These are phyloP conservation scores for Brachionus paranguensis DNA, from an alignment of 1,140 invertebrate genomes.

Conservation along the genomic window DNA sequence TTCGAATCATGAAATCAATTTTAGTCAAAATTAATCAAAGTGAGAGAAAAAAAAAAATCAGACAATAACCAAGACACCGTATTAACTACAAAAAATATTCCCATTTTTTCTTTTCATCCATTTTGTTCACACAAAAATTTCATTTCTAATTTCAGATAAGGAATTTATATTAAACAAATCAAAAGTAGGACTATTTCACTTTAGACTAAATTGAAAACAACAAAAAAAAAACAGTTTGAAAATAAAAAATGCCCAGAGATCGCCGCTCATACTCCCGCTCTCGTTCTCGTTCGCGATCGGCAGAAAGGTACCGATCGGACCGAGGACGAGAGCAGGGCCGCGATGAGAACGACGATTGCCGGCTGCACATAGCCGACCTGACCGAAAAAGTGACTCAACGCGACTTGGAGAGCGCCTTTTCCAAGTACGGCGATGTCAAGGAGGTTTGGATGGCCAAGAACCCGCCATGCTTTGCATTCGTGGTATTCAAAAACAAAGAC, in stretches of 20 bases:
- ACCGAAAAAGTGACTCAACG: conserved; percentile 42
- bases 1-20: too few species aligned
- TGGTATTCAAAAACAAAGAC: conserved; percentile 51
- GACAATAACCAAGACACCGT: not conserved
- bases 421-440: conserved; percentile 50
- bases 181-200: not conserved
- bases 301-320: not conserved
- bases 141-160: not conserved
- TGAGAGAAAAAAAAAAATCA: not conserved
- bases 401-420: conserved; percentile 50
- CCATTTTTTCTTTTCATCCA: not conserved
- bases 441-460: conserved; percentile 54
- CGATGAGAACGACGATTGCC: conserved; percentile 42
- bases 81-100: not conserved
- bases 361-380: conserved; percentile 50
- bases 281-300: not conserved
- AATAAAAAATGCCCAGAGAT: conserved; percentile 13
- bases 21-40: too few species aligned
- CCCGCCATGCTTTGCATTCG: conserved; percentile 55
- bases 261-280: not conserved
- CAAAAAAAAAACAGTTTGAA: not conserved
- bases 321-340: not conserved
- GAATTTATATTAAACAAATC: not conserved
- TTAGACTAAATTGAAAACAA: not conserved
- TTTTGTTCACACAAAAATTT: not conserved